These are phyloP conservation scores for Drosophila sturtevanti DNA, from an alignment of 1,140 invertebrate species.

Conservation along the genomic window DNA sequence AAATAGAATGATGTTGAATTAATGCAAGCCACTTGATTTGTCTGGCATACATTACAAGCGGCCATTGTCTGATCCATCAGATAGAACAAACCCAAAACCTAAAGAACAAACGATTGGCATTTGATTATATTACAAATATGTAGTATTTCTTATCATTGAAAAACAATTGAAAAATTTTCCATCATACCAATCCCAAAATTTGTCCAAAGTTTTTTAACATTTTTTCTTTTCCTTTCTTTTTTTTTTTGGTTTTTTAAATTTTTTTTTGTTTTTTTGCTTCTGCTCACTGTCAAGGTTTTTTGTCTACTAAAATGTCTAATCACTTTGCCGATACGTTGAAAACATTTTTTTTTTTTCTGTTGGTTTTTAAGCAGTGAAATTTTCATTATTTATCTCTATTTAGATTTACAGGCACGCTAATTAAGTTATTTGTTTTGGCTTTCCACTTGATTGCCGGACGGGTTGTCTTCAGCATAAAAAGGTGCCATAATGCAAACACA, in stretches of 20 bases:
- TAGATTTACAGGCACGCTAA: slow-evolving; percentile 49
- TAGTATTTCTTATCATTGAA: not conserved
- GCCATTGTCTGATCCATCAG: slow-evolving; percentile 26
- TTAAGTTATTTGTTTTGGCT: slow-evolving; percentile 66
- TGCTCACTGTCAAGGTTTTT: slow-evolving; percentile 66
- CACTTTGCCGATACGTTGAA: slow-evolving; percentile 7
- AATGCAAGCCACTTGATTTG: slow-evolving; percentile 69
- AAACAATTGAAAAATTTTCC: not conserved
- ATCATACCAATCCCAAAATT: slow-evolving; percentile 44
- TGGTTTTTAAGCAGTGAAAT: not conserved
- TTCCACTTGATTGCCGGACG: slow-evolving; percentile 62
- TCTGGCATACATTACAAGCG: slow-evolving; percentile 72
- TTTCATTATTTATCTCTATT: slow-evolving; percentile 31
- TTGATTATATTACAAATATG: not conserved
- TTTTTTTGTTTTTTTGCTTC: slow-evolving; percentile 7
- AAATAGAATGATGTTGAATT: slow-evolving; percentile 76
- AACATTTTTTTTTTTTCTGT: slow-evolving; percentile 49
- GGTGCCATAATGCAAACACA: not conserved
- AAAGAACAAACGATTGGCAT: not conserved
- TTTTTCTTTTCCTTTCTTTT: slow-evolving; percentile 3
- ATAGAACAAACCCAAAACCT: slow-evolving; percentile 5
- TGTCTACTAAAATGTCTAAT: slow-evolving; percentile 43
- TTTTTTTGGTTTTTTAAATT: not conserved
- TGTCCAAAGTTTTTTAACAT: slow-evolving; percentile 17
- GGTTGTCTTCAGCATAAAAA: not conserved